Evolutionary conservation across 2,113 vertebrate genomes (phyloP), one percentile per base, ranked within the genome.

Genomic region (Thamnaconus septentrionalis): DNA sequence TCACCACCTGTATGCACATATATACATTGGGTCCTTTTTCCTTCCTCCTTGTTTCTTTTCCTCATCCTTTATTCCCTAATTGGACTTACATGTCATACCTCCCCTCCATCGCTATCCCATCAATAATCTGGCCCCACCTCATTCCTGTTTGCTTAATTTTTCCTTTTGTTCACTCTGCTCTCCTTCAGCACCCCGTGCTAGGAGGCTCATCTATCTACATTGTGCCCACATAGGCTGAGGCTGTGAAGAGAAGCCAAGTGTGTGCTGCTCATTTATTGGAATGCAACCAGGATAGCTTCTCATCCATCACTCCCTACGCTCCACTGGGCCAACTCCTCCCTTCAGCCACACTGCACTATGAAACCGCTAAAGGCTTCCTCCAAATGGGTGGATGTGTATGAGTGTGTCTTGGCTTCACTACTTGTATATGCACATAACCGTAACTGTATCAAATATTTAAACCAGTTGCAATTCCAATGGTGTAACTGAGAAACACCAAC

Each of bases 181-280:
- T 69, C 66, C 56, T 59, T 61, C 48, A 79, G 78, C 73, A 73
- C 68, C 59, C 63, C 65, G 81, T 62, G 76, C 59, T 61, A 71
- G 78, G 74, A 76, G 78, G 79, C 67, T 75, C 73, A 90, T 91
- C 79, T 7, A 77, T 92, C 88, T 91, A 80, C 71, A 78, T 83
- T 63, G 58, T 57, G 59, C 68, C 55, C 76, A 69, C 61, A 42
- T 74, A 68, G 62, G 81, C 76, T 68, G 58, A 10, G 63, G 71
- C 73, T 66, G 74, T 82, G 83, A 82, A 87, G 72, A 80, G 82
- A 88, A 84, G 85, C 75, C 85, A 81, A 81, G 87, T 88, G 86
- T 89, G 90, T 79, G 75, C 59, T 47, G 83, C 83, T 89, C 86
- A 87, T 89, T 90, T 89, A 90, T 87, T 88, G 86, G 78, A 88